Evolutionary conservation across 2,113 vertebrate species (phyloP), one percentile per base, ranked within the genome.

Genomic region (Probosciger aterrimus): DNA sequence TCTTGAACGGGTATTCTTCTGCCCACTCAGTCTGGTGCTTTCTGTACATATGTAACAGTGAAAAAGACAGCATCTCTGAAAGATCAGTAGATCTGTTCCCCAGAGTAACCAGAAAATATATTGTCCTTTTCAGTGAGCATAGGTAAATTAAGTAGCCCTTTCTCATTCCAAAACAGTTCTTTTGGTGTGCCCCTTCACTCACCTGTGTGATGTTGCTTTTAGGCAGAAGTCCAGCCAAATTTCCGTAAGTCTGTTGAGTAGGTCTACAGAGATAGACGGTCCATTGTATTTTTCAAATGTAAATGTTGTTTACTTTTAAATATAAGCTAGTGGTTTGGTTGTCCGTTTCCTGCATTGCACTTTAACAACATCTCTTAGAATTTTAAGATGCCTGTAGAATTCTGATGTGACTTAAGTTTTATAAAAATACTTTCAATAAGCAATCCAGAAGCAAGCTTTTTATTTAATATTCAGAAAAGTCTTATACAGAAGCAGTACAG

Each of bases 11-110:
- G 35, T 43, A 43, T 18, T 86, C 39, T 28, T 60, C 6, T 64
- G 18, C 25, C 33, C 0, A 0, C 33, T 93, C 11, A 10, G 6
- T 18, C n/a, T 57, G 19, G 20, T 2, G 10, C 9, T 86, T 78
- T 63, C n/a, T 39, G 27, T 41, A 33, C 2, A 0, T 24, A 11
- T 11, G 39, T 12, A 86, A 20, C 10, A 43, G n/a, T 39, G 25
- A 39, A 67, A 91, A 43, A 52, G 5, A 16, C 7, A 17, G 49
- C 3, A 18, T 25, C 13, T 41, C 46, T 75, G 53, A 49, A 75
- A 74, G 46, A 63, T 18, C 16, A 41, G 28, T 68, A 33, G n/a
- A 43, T 68, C 39, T 84, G 17, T 20, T 86, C 27, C 39, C 20
- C 39, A 35, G 16, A 53, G 25, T 55, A 24, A 4, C 8, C 28